phyloP scores from a whole-genome alignment of 2,113 vertebrate genomes.

The Lathamus discolor region DNA sequence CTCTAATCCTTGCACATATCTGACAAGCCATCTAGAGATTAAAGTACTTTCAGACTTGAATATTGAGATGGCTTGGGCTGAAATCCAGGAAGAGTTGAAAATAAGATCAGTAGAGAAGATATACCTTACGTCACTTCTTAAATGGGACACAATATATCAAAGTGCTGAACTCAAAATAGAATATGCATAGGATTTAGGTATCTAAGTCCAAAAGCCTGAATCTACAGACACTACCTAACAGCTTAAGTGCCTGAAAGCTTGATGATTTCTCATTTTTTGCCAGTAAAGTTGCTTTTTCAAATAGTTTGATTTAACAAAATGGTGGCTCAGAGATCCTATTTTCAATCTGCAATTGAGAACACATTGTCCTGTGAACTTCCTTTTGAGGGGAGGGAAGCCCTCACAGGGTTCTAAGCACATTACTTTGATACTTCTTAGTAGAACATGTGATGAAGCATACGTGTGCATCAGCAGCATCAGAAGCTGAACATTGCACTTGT shows the following conservation, averaged over 20 bases:
- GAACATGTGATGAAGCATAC: neutral
- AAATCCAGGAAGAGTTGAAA: slow-evolving; percentile 5
- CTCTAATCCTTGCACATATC: slow-evolving; percentile 2
- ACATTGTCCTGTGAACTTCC: neutral
- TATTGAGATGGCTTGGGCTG: neutral
- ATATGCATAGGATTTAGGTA: neutral
- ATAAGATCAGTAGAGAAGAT: neutral
- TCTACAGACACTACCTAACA: neutral
- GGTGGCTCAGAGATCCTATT: neutral
- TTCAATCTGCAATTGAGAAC: neutral
- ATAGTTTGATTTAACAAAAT: neutral
- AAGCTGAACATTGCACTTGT: neutral
- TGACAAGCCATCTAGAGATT: slow-evolving; percentile 1
- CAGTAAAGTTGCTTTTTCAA: neutral
- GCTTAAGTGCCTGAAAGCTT: neutral
- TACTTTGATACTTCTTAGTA: neutral
- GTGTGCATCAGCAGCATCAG: neutral
- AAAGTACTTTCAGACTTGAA: neutral
- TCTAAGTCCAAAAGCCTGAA: neutral
- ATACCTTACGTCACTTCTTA: neutral
- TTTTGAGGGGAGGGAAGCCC: neutral
- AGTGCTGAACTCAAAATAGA: neutral
- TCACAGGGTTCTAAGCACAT: neutral
- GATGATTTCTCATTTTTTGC: neutral
- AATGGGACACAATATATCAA: neutral